phyloP scores from a whole-genome alignment of 2,113 vertebrate species.

The Carettochelys insculpta region DNA sequence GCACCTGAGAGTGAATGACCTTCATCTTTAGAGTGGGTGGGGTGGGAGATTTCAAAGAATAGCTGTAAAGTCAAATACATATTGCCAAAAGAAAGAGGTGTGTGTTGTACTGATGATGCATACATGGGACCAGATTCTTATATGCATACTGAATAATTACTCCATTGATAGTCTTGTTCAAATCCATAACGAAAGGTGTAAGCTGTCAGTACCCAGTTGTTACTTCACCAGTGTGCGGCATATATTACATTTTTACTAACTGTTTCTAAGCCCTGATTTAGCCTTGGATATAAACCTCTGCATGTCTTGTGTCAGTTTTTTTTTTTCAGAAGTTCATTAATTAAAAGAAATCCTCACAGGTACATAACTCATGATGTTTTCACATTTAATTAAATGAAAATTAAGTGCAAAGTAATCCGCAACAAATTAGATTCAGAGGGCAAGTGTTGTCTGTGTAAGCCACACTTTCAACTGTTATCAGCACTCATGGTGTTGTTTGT shows the following conservation, averaged over 20 bases:
- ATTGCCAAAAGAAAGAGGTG: neutral
- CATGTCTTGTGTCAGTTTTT: slow-evolving; percentile 23
- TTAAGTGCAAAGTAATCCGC: slow-evolving; percentile 16
- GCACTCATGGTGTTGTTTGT: slow-evolving; percentile 39
- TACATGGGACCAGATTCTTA: neutral
- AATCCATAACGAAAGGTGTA: neutral
- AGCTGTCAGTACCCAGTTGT: neutral
- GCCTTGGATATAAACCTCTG: slow-evolving; percentile 3
- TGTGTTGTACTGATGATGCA: neutral
- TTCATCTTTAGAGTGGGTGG: neutral
- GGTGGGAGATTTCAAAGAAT: neutral
- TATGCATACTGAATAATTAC: neutral
- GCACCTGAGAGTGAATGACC: neutral
- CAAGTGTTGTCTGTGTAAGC: slow-evolving; percentile 34
- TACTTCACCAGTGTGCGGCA: neutral
- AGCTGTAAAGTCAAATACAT: neutral
- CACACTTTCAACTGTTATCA: slow-evolving; percentile 46
- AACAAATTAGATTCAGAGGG: slow-evolving; percentile 23
- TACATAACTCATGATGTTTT: slow-evolving; percentile 21
- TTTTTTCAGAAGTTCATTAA: slow-evolving; percentile 13
- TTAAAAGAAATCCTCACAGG: slow-evolving; percentile 38
- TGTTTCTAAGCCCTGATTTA: slow-evolving; percentile 34
- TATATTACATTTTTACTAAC: neutral
- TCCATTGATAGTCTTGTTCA: neutral
- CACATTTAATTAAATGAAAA: slow-evolving; percentile 55